A percentile compares a stretch with the other conserved stretches of the same genome.
These are phyloP conservation scores for Drosophila neotestacea DNA, from an alignment of 2,888 invertebrate species.

Conservation along the genomic window DNA sequence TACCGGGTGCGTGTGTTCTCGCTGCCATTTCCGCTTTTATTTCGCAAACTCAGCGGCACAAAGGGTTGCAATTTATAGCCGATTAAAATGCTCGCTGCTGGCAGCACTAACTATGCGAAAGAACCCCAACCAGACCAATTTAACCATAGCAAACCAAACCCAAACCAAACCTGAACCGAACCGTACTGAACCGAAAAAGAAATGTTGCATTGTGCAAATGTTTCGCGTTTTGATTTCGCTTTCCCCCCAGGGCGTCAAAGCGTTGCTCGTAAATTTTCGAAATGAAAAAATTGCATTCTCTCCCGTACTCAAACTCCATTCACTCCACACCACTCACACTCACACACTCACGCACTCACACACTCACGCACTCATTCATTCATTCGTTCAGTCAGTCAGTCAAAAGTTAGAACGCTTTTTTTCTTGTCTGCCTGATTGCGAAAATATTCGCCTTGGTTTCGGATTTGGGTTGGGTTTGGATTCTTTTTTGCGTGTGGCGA, in stretches of 20 bases:
- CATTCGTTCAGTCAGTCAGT: constrained; percentile 47
- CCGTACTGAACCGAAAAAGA: constrained; percentile 1
- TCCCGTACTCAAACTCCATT: constrained; percentile 32
- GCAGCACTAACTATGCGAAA: constrained; percentile 38
- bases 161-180: constrained; percentile 6
- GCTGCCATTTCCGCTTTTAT: constrained; percentile 46
- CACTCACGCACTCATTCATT: constrained; percentile 19
- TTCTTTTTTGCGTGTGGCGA: constrained; percentile 1
- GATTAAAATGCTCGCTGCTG: constrained; percentile 66
- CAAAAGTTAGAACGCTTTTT: constrained; percentile 59
- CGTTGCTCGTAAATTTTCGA: constrained; percentile 59
- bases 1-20: constrained; percentile 53
- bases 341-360: constrained; percentile 11
- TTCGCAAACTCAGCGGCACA: constrained; percentile 50
- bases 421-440: constrained; percentile 46
- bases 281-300: constrained; percentile 55
- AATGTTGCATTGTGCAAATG: constrained; percentile 57
- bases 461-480: constrained; percentile 1
- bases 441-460: constrained; percentile 46
- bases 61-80: constrained; percentile 80
- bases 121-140: constrained; percentile 1
- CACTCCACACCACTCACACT: constrained; percentile 12
- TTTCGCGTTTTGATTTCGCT: constrained; percentile 61
- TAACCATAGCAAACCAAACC: constrained; percentile 2
- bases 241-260: constrained; percentile 46